Conservation (phyloP, 2,888 invertebrate species). For the Diadegma fenestrale region DNA sequence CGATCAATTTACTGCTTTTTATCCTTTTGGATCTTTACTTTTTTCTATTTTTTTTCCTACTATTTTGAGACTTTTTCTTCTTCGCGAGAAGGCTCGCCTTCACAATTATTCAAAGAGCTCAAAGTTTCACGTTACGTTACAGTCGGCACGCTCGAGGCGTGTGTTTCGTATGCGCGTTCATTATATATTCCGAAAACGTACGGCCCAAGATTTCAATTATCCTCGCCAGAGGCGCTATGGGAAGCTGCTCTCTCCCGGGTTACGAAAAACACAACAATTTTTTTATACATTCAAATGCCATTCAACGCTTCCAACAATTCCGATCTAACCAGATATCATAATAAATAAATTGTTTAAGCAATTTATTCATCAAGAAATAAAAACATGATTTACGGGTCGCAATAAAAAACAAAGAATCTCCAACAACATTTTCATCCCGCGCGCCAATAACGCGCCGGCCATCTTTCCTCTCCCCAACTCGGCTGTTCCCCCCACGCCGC, state of each 20-base stretch:
- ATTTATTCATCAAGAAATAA: background rate
- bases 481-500: constrained; percentile 32
- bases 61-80: constrained; percentile 15
- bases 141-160: constrained; percentile 52
- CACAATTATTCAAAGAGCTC: constrained; percentile 18
- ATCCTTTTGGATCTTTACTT: background rate
- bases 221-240: constrained; percentile 31
- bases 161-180: constrained; percentile 46
- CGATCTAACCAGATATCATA: background rate
- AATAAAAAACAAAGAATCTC: background rate
- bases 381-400: background rate
- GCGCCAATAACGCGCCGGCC: constrained; percentile 21
- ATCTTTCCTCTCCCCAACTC: constrained; percentile 58
- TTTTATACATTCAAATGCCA: background rate
- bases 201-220: constrained; percentile 5
- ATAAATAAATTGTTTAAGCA: background rate
- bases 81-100: constrained; percentile 16
- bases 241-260: constrained; percentile 5
- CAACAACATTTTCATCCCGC: constrained; percentile 57
- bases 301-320: background rate
- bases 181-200: constrained; percentile 22
- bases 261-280: background rate
- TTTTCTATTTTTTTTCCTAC: constrained; percentile 5
- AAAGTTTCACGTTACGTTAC: constrained; percentile 4
- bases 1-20: constrained; percentile 1